Evolutionary conservation across 1,140 invertebrate genomes (phyloP), one percentile per base, ranked within the genome.

Genomic region (Cydia pomonella): DNA sequence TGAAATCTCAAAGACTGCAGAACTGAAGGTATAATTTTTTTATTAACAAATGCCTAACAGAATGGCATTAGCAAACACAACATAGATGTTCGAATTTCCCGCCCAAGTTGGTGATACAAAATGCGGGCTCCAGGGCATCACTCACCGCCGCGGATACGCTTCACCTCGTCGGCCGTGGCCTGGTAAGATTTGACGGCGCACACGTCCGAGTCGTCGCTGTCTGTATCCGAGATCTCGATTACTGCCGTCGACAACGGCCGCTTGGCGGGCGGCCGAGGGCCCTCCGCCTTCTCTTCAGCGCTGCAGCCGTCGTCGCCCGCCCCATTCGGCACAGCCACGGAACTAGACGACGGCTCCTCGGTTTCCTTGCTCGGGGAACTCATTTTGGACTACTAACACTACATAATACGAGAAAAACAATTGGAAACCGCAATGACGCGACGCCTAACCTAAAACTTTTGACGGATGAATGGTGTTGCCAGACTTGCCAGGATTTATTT

Each of bases 181-280:
- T 93, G 90, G 79, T 93, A 93, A 0, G 92, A 92, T 47, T 88
- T 93, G n/a, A 93, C 90, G 9, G 92, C 92, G 76, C 92, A 93
- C 9, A 93, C 84, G 71, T 93, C 92, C 7, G 93, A 93, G 76
- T 93, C 92, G 73, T 93, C 91, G 72, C 90, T 93, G 18, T 93
- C 93, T 1, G 92, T 92, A 73, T 93, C 91, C 7, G 90, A 89
- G 38, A 93, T 93, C 79, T 93, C 91, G 29, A 93, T 93, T 3
- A 93, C 91, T 47, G 88, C 77, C 66, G 74, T 84, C 1, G 87
- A 84, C 27, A 87, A 75, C 59, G 80, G 87, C 69, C 91, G 89
- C 87, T 93, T 93, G 77, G 88, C 88, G 85, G 88, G 89, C 87
- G 87, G 90, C 74, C 86, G 76, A 64, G 50, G 76, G 9, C 62